phyloP scores from a whole-genome alignment of 2,888 invertebrate species.

The Calameuta pallipes region DNA sequence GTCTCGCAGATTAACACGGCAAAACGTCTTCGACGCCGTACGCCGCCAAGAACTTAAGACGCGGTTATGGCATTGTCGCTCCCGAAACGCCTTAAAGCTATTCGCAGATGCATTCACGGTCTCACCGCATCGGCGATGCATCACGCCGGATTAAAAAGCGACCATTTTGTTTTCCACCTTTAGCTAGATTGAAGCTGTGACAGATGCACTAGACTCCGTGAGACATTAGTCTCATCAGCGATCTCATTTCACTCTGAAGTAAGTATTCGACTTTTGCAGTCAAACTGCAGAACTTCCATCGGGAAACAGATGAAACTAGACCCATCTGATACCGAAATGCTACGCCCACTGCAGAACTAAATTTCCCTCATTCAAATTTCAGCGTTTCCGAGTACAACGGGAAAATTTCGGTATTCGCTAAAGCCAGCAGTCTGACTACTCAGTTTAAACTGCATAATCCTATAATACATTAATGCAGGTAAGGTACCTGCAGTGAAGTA shows the following conservation, averaged over 20 bases:
- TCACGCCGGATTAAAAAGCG: constrained; percentile 38
- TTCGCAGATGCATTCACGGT: background rate
- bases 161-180: constrained; percentile 9
- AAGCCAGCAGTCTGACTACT: background rate
- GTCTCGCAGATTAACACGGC: constrained; percentile 48
- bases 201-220: background rate
- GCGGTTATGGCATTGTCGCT: background rate
- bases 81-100: background rate
- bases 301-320: background rate
- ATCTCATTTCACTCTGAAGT: background rate
- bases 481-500: background rate
- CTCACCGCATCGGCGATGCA: constrained; percentile 36
- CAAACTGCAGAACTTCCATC: background rate
- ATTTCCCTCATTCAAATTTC: background rate
- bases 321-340: background rate
- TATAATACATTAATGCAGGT: background rate
- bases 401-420: background rate
- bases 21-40: constrained; percentile 1
- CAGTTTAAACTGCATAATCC: background rate
- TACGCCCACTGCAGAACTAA: background rate
- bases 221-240: background rate
- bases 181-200: background rate
- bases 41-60: background rate
- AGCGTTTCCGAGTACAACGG: background rate
- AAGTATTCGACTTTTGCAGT: background rate